Conservation (phyloP, 2,113 vertebrate species). For the Coptodon bakossiorum region DNA sequence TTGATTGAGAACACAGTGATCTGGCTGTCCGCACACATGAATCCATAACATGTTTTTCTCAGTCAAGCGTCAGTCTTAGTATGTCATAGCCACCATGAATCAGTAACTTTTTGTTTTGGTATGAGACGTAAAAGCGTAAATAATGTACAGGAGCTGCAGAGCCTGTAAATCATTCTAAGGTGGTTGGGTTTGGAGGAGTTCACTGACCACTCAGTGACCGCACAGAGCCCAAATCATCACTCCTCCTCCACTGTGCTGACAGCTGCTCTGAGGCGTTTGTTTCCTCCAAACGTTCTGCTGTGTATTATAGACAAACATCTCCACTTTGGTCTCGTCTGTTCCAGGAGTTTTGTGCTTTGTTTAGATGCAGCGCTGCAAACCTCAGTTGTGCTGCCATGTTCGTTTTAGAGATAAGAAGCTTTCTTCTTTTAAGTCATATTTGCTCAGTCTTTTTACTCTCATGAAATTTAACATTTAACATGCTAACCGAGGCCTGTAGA, state of each 20-base stretch:
- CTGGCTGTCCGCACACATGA: neutral
- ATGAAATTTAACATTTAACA: neutral
- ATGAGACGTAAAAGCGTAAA: neutral
- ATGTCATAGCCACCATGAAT: neutral
- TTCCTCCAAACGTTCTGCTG: neutral
- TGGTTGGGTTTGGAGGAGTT: neutral
- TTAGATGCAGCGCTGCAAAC: neutral
- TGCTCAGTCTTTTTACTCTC: neutral
- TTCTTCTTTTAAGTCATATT: neutral
- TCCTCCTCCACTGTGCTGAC: neutral
- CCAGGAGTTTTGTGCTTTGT: accelerated
- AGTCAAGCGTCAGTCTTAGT: accelerated
- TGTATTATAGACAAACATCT: neutral
- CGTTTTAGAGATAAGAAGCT: neutral
- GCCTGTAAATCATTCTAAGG: accelerated
- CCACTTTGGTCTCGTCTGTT: neutral
- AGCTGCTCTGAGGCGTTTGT: neutral
- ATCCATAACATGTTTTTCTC: conserved; percentile 8
- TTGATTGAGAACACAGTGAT: neutral
- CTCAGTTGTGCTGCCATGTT: accelerated
- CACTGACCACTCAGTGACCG: neutral
- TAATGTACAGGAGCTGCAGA: neutral
- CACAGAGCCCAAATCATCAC: neutral
- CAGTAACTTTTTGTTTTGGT: neutral
- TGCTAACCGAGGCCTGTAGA: neutral